Evolutionary conservation across 1,140 invertebrate genomes (phyloP).

Genomic region (Caenorhabditis briggsae): DNA sequence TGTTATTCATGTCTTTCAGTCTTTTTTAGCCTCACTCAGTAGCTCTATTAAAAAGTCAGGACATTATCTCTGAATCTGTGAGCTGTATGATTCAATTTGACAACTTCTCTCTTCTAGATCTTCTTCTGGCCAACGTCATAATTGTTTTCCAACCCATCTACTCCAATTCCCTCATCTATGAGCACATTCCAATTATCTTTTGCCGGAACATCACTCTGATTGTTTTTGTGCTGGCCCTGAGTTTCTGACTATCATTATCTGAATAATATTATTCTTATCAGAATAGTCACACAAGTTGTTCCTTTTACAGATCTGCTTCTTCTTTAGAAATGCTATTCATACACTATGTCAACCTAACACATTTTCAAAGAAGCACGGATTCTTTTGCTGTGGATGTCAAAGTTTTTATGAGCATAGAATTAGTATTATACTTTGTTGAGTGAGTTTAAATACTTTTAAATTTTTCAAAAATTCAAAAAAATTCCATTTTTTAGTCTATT

Average conservation of each 20-base stretch:
- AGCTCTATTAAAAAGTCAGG: too few species aligned
- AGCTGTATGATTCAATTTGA: too few species aligned
- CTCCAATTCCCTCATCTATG: not conserved
- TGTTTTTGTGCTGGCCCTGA: not conserved
- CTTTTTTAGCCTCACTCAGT: too few species aligned
- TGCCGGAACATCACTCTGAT: not conserved
- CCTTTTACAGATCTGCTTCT: not conserved
- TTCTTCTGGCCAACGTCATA: too few species aligned
- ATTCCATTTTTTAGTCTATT: not conserved
- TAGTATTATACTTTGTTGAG: conserved; percentile 7
- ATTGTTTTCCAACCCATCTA: too few species aligned
- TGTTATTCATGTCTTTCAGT: too few species aligned
- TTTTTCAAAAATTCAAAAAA: not conserved
- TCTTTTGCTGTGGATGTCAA: not conserved
- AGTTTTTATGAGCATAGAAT: conserved; percentile 1
- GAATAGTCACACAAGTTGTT: too few species aligned
- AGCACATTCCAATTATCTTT: not conserved
- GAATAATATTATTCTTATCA: not conserved
- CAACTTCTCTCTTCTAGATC: too few species aligned
- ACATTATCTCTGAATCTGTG: too few species aligned
- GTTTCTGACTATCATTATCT: not conserved
- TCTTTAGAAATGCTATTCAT: not conserved
- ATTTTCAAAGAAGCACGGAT: not conserved
- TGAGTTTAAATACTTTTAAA: not conserved
- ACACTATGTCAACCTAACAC: conserved; percentile 20